Evolutionary conservation across 2,113 vertebrate genomes (phyloP), one percentile per base, ranked within the genome.

Genomic region (Ondatra zibethicus): DNA sequence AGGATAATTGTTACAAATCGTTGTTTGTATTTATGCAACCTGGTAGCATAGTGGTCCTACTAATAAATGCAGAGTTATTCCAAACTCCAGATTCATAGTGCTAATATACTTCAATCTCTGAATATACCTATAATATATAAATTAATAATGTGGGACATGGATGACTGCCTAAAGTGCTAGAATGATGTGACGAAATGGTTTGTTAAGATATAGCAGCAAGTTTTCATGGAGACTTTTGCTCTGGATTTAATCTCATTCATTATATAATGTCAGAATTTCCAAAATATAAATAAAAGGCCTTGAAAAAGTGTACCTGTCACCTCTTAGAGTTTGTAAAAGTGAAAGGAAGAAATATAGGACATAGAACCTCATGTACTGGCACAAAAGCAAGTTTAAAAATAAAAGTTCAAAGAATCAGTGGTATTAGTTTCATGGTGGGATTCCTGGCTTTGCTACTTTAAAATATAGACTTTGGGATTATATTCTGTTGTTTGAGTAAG

Each of bases 331-430:
- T 91, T 82, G 82, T 89, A 89, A 93, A 77, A 91, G 68, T 63
- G 14, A 82, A 97, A 68, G 68, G 78, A 95, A 86, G 55, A 27
- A 92, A 97, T 95, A 82, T 82, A 85, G 92, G 88, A 6, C 94
- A 94, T 42, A 84, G 52, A 92, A 91, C 2, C 65, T 58, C 82
- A 94, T 89, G 27, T 96, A 68, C 47, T 81, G 66, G n/a, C 36
- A 87, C 61, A 96, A 86, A 97, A 97, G 92, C 72, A 86, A 78
- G 77, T 89, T 96, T 97, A 97, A 97, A 97, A 98, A 95, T 96
- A 97, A 96, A 94, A 95, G 36, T 94, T 97, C 78, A 96, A 95
- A 97, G 75, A 13, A 72, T 88, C 89, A 70, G 68, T 91, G 75
- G 84, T 78, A 88, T 75, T 93, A 96, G 90, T 82, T 92, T 47